Conservation (phyloP, 1,140 invertebrate genomes). For the Portunus trituberculatus region DNA sequence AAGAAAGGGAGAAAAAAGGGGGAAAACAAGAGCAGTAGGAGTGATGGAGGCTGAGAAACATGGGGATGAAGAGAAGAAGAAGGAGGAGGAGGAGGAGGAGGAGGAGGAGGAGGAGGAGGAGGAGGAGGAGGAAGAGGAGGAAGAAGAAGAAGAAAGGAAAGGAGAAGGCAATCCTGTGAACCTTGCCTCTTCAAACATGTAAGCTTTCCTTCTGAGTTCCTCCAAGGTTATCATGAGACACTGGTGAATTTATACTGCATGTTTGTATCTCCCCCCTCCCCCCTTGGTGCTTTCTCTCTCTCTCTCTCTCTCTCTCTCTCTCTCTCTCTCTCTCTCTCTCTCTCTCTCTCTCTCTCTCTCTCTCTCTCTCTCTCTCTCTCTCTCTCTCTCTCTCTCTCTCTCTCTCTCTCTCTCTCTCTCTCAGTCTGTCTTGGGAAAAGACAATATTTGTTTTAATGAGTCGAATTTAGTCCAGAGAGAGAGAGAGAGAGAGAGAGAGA, state of each 20-base stretch:
- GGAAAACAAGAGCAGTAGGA: too few species aligned
- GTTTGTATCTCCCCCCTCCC: not conserved
- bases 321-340: not conserved
- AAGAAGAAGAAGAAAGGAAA: not conserved
- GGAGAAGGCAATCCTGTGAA: too few species aligned
- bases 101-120: not conserved
- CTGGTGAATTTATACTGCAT: not conserved
- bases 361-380: conserved; percentile 1
- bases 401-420: not conserved
- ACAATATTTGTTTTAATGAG: conserved; percentile 52
- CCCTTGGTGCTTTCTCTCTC: not conserved
- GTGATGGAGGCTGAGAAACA: too few species aligned
- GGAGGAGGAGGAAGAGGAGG: not conserved
- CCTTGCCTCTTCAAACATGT: not conserved
- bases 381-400: not conserved
- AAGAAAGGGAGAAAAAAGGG: not conserved
- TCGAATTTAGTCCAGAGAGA: conserved; percentile 7
- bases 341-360: not conserved
- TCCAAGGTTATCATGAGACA: not conserved
- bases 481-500: not conserved
- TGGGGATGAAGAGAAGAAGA: not conserved
- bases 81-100: not conserved
- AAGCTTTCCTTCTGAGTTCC: not conserved
- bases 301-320: not conserved
- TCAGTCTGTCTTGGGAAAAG: conserved; percentile 29